Evolutionary conservation across 2,797 vertebrate genomes (phyloP).

Genomic region (Limosa lapponica): DNA sequence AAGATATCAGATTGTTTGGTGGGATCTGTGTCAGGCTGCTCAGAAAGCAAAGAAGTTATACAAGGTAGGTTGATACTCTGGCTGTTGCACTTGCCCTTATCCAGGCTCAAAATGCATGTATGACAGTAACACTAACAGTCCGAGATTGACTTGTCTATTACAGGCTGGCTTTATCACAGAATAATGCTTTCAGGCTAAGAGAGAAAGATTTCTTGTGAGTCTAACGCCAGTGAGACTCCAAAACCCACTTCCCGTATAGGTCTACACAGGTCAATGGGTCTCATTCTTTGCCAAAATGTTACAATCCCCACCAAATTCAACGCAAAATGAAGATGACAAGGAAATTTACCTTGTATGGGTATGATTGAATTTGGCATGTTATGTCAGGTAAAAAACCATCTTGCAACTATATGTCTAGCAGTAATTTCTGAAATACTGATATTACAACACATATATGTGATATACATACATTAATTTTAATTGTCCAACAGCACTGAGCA

Average conservation of each 20-base stretch:
- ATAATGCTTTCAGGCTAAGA: background rate
- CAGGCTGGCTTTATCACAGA: background rate
- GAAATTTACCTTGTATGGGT: background rate
- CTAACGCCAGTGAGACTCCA: background rate
- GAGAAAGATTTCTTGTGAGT: background rate
- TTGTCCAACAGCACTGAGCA: background rate
- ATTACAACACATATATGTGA: background rate
- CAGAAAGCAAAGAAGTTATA: background rate
- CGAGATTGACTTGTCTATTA: background rate
- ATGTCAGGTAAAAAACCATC: background rate
- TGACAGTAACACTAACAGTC: background rate
- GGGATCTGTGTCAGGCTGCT: background rate
- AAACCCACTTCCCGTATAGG: background rate
- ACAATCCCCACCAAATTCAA: background rate
- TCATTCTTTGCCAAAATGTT: background rate
- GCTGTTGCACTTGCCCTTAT: background rate
- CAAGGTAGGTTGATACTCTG: background rate
- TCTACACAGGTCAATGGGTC: background rate
- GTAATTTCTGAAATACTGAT: background rate
- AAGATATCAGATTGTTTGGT: background rate
- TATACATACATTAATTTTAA: background rate
- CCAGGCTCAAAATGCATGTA: background rate
- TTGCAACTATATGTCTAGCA: background rate
- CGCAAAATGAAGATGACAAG: background rate
- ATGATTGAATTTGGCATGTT: rapidly evolving